Evolutionary conservation across 92 coral and sea anemone species (phyloP).

Genomic region (Siderastrea radians): DNA sequence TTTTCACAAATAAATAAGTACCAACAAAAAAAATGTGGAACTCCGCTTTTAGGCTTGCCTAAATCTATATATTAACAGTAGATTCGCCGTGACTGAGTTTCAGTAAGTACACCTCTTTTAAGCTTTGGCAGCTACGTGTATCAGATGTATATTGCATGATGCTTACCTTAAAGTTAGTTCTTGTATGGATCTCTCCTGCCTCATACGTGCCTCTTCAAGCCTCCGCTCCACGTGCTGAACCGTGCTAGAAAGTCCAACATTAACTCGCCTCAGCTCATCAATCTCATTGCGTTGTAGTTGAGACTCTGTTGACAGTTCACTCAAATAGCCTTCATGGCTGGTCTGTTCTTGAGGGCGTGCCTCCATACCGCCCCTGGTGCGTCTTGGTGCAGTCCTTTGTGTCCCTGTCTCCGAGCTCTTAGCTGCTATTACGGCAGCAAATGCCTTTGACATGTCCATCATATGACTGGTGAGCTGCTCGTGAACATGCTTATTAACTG

Average conservation of each 20-base stretch:
- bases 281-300: slow-evolving; percentile 38
- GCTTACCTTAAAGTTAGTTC: slow-evolving; percentile 51
- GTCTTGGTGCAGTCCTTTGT: not conserved
- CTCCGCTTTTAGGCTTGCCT: too few species aligned
- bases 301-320: slow-evolving; percentile 8
- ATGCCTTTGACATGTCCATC: slow-evolving; percentile 41
- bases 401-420: too few species aligned
- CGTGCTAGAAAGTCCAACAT: not conserved
- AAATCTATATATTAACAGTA: too few species aligned
- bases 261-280: slow-evolving; percentile 53
- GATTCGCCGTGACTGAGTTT: too few species aligned
- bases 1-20: too few species aligned
- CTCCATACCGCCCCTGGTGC: slow-evolving; percentile 24
- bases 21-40: too few species aligned
- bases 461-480: slow-evolving; percentile 31
- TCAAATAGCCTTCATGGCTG: slow-evolving; percentile 16
- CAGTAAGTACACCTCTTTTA: too few species aligned
- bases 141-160: too few species aligned
- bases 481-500: slow-evolving; percentile 22
- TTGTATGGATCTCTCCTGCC: slow-evolving; percentile 69
- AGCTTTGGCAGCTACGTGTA: too few species aligned
- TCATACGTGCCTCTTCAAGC: slow-evolving; percentile 59
- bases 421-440: not conserved
- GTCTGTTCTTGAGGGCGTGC: slow-evolving; percentile 31
- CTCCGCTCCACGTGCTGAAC: slow-evolving; percentile 60